These are phyloP conservation scores for Lindbergichthys nudifrons DNA, from an alignment of 2,797 vertebrate species.

Conservation along the genomic window DNA sequence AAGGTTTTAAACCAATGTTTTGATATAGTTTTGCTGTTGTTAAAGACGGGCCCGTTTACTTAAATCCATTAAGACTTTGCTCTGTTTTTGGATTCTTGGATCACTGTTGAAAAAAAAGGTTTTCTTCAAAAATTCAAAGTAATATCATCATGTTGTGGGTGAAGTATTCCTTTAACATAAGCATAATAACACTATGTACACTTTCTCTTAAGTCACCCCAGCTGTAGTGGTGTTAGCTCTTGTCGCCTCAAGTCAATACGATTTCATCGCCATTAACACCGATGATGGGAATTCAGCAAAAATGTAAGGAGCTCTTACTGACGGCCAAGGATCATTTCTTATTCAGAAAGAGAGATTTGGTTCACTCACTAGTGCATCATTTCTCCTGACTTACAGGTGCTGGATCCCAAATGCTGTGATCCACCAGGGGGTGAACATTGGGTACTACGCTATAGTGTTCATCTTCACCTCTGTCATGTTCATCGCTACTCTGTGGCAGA, in stretches of 20 bases:
- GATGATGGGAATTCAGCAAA: conserved; percentile 30
- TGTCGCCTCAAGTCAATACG: conserved; percentile 48
- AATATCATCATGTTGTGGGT: too few species aligned
- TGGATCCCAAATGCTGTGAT: conserved; percentile 63
- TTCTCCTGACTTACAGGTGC: conserved; percentile 59
- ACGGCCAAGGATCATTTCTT: neutral
- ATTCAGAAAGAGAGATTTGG: neutral
- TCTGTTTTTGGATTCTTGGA: too few species aligned
- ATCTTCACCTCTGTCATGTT: conserved; percentile 60
- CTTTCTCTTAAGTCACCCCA: conserved; percentile 52
- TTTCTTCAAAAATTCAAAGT: too few species aligned
- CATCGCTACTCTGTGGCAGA: conserved; percentile 15
- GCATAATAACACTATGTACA: neutral
- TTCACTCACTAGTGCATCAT: neutral
- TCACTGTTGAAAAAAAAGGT: too few species aligned
- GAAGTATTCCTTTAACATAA: neutral
- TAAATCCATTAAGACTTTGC: too few species aligned
- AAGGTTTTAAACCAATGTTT: too few species aligned
- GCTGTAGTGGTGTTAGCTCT: conserved; percentile 49
- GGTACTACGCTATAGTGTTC: conserved; percentile 72
- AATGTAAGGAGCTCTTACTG: conserved; percentile 57
- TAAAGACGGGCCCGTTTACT: too few species aligned
- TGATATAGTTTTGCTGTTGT: too few species aligned
- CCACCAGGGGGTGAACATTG: conserved; percentile 65
- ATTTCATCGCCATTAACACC: neutral